phyloP scores from a whole-genome alignment of 2,888 invertebrate species.

The Pachymerium ferrugineum region DNA sequence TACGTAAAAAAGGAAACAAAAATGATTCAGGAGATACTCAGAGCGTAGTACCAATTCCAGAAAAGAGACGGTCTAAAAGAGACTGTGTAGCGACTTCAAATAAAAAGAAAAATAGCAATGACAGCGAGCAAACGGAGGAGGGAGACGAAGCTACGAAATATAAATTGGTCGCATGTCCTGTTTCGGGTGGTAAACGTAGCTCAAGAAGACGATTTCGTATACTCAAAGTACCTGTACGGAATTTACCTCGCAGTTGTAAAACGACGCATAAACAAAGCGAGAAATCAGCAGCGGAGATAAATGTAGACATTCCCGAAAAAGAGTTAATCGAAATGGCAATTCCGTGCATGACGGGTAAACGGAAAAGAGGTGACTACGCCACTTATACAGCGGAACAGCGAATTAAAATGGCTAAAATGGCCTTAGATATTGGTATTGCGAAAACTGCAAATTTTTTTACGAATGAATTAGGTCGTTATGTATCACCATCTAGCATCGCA shows the following conservation, averaged over 20 bases:
- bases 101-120: background rate
- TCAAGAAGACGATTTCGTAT: background rate
- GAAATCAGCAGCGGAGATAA: background rate
- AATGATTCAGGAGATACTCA: background rate
- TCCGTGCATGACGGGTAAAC: conserved; percentile 8
- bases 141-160: background rate
- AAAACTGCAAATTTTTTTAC: conserved; percentile 23
- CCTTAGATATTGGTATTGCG: conserved; percentile 1
- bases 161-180: conserved; percentile 3
- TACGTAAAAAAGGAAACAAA: background rate
- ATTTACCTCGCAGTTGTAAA: background rate
- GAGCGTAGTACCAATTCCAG: background rate
- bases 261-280: background rate
- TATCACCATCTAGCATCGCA: conserved; percentile 27
- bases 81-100: background rate
- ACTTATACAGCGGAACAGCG: conserved; percentile 28
- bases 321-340: conserved; percentile 28
- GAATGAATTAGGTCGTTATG: background rate
- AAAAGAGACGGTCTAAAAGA: background rate
- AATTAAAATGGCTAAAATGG: conserved; percentile 24
- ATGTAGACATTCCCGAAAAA: conserved; percentile 11
- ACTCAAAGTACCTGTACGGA: background rate
- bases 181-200: background rate
- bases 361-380: conserved; percentile 19
- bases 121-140: background rate